Evolutionary conservation across 2,888 invertebrate genomes (phyloP), one percentile per base, ranked within the genome.

Genomic region (Smittia aterrima): DNA sequence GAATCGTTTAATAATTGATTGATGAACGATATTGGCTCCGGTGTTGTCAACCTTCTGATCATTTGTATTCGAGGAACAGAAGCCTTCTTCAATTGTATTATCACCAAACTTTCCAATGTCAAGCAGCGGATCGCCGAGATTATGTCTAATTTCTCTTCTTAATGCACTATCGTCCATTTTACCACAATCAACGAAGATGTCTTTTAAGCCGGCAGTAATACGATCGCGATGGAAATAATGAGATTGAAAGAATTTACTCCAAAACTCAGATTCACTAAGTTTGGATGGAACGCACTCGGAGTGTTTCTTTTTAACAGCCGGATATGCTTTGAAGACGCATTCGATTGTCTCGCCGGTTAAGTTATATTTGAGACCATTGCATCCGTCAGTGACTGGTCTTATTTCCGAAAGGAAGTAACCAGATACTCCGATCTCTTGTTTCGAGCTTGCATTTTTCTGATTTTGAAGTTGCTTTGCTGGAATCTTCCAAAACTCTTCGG

Each of bases 241-340:
- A 16, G 98, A 98, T 82, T 99, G 98, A 85, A 99, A 99, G 85
- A 99, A 99, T 80, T 96, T 94, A 13, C 96, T 96, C 99, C 99
- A 99, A 85, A 99, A 99, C 80, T 98, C 97, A 0, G 93, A 89
- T 84, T 99, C 99, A 0, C 92, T 89, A 88, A 98, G 88, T 85
- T 96, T 95, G 76, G 92, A 88, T 32, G 99, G 99, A 41, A 99
- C 99, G 83, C 95, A 91, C 82, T 99, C 98, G 75, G 91, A 85
- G 83, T 98, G 97, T 87, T 98, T 98, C 86, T 92, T 92, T 80
- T 95, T 92, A 0, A 99, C 99, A 77, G 97, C 96, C 20, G 99
- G 99, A 86, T 99, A 99, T 76, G 99, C 98, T 85, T 96, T 95
- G 83, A 99, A 99, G 85, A 99, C 97, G 79, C 96, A 95, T 80